phyloP scores from a whole-genome alignment of 2,113 vertebrate species.

The Triplophysa dalaica region DNA sequence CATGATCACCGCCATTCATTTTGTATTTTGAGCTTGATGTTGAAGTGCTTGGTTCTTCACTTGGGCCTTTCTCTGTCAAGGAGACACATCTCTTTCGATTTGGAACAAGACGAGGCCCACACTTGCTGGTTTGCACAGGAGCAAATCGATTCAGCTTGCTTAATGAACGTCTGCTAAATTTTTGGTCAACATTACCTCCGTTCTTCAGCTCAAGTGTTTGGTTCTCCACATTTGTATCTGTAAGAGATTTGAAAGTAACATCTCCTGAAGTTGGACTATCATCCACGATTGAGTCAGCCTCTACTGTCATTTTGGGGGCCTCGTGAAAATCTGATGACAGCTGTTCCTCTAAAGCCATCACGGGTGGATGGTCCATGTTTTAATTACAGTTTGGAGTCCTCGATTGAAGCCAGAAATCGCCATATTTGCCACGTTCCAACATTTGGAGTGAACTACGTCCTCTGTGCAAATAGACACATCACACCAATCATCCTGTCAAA shows the following conservation, averaged over 20 bases:
- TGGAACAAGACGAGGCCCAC: not conserved
- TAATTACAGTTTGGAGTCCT: constrained; percentile 61
- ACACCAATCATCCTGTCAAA: constrained; percentile 7
- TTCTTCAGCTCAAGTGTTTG: constrained; percentile 21
- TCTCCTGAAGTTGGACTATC: not conserved
- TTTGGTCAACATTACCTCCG: not conserved
- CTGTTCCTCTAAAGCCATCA: constrained; percentile 60
- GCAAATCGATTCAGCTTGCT: not conserved
- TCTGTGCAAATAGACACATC: constrained; percentile 41
- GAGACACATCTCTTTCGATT: not conserved
- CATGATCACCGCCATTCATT: constrained; percentile 41
- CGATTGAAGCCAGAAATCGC: constrained; percentile 54
- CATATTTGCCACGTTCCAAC: constrained; percentile 57
- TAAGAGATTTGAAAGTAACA: not conserved
- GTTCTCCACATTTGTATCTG: not conserved
- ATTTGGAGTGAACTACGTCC: constrained; percentile 21
- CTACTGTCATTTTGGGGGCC: constrained; percentile 44
- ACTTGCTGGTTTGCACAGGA: not conserved
- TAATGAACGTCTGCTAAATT: not conserved
- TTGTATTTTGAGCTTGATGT: not conserved
- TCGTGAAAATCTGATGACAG: constrained; percentile 44
- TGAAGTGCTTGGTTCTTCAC: not conserved
- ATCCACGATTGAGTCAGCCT: not conserved
- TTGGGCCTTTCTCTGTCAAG: not conserved
- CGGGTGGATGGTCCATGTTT: constrained; percentile 74